phyloP scores from a whole-genome alignment of 2,797 vertebrate species.

The Phaenicophaeus curvirostris region DNA sequence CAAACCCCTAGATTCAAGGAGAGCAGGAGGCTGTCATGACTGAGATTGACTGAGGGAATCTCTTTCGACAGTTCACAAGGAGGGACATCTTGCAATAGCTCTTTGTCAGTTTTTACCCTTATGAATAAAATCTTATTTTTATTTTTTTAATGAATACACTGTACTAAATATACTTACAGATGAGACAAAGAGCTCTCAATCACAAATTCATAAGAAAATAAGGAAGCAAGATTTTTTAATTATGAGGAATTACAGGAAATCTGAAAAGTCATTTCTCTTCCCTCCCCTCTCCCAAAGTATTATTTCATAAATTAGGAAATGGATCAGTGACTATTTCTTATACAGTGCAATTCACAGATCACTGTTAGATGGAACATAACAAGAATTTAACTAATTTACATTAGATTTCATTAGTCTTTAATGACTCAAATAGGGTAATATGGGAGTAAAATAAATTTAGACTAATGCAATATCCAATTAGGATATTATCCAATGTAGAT shows the following conservation, averaged over 20 bases:
- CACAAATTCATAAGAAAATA: not conserved
- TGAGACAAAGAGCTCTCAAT: not conserved
- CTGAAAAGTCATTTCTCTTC: not conserved
- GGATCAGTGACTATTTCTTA: not conserved
- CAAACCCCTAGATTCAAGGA: not conserved
- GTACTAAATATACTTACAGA: not conserved
- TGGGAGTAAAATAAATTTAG: slow-evolving; percentile 46
- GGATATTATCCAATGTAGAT: slow-evolving; percentile 28
- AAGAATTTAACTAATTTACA: slow-evolving; percentile 51
- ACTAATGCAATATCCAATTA: slow-evolving; percentile 34
- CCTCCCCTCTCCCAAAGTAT: not conserved
- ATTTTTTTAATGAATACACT: not conserved
- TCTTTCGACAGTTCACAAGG: not conserved
- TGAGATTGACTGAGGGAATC: not conserved
- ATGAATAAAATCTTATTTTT: not conserved
- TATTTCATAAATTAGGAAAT: slow-evolving; percentile 11
- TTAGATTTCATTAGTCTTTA: slow-evolving; percentile 50
- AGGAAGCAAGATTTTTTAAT: not conserved
- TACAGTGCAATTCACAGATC: not conserved
- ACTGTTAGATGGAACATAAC: slow-evolving; percentile 16
- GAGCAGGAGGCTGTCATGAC: not conserved
- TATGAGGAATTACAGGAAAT: not conserved
- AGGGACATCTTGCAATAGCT: not conserved
- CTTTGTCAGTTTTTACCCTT: not conserved
- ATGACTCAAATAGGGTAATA: slow-evolving; percentile 38